A percentile compares a stretch with the other conserved stretches of the same genome.
phyloP scores from a whole-genome alignment of 2,113 vertebrate species.

The Camelus bactrianus region DNA sequence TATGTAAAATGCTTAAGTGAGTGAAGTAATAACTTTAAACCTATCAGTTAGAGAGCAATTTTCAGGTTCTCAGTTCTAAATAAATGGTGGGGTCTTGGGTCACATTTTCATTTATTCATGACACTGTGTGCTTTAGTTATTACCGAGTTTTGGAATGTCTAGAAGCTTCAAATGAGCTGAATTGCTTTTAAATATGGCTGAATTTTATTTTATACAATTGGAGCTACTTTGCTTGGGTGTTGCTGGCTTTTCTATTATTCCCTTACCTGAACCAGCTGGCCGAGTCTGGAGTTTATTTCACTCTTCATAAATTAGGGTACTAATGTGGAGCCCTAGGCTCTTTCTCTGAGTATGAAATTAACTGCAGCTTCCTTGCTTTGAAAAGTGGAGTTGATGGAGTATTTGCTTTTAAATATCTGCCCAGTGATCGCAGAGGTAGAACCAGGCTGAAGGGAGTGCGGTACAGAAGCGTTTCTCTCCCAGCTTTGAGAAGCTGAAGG shows the following conservation, averaged over 20 bases:
- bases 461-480: not conserved
- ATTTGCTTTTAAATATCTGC: constrained; percentile 27
- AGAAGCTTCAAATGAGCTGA: constrained; percentile 67
- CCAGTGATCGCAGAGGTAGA: not conserved
- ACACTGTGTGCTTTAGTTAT: constrained; percentile 61
- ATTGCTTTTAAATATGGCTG: constrained; percentile 67
- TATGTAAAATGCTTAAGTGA: constrained; percentile 63
- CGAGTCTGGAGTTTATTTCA: constrained; percentile 24
- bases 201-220: constrained; percentile 44
- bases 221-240: not conserved
- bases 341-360: constrained; percentile 53
- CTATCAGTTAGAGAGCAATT: constrained; percentile 65
- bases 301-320: constrained; percentile 47
- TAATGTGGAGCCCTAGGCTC: not conserved
- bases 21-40: constrained; percentile 70
- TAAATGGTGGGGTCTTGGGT: constrained; percentile 49
- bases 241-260: not conserved
- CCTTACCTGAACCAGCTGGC: constrained; percentile 20
- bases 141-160: constrained; percentile 61
- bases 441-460: not conserved
- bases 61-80: constrained; percentile 72
- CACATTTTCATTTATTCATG: constrained; percentile 72
- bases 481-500: not conserved
- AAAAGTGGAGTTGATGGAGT: not conserved
- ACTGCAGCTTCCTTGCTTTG: not conserved